A percentile compares a stretch with the other conserved stretches of the same genome.
Conservation (phyloP, 2,888 invertebrate genomes). For the Notodonta ziczac region DNA sequence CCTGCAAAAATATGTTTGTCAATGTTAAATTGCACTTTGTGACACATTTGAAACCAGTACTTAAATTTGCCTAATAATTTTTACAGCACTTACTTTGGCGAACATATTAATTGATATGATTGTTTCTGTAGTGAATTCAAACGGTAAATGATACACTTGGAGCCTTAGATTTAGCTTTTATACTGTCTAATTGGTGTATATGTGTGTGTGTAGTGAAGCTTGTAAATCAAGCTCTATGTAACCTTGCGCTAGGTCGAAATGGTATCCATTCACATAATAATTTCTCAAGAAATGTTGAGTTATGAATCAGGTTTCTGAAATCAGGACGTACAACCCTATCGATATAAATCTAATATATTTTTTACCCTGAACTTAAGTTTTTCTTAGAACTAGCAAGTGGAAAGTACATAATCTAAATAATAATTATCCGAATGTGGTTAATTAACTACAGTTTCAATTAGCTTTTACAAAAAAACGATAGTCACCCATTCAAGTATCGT, state of each 20-base stretch:
- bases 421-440: too few species aligned
- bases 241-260: slow-evolving; percentile 8
- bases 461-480: too few species aligned
- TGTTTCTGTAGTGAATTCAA: neutral
- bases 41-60: too few species aligned
- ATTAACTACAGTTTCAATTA: too few species aligned
- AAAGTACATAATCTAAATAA: too few species aligned
- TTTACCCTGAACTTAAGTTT: neutral
- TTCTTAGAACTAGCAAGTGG: neutral
- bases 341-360: neutral
- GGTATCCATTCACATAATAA: neutral
- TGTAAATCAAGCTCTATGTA: slow-evolving; percentile 14
- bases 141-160: neutral
- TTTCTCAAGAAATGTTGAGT: neutral
- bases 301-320: neutral
- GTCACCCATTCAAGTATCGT: too few species aligned
- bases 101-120: neutral
- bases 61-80: neutral
- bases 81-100: neutral
- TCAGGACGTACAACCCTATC: neutral
- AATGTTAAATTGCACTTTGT: neutral
- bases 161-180: neutral
- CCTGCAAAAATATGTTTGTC: slow-evolving; percentile 38
- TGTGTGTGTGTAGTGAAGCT: slow-evolving; percentile 19
- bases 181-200: neutral